Evolutionary conservation across 2,888 invertebrate species (phyloP), one percentile per base, ranked within the genome.

Genomic region (Chloroclystis v-ata): DNA sequence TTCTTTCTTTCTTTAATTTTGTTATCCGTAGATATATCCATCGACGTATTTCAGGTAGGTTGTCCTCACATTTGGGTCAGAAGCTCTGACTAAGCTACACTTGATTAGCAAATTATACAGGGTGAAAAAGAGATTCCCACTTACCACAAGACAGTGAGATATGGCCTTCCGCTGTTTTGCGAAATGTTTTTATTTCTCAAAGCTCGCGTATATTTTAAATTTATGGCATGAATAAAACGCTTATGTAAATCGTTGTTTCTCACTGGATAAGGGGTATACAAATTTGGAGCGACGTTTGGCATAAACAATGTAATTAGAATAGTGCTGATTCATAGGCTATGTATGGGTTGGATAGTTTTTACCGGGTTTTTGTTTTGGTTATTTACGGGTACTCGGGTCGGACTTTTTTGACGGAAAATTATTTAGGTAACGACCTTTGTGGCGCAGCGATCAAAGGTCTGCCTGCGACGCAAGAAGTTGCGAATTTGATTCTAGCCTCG

Each of bases 141-240:
- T 33, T 35, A 29, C 26, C 29, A 14, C 16, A 25, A 38, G 47
- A 43, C 47, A 43, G 32, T 42, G 49, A 49, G 38, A 35, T 49
- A 46, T 35, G 45, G 25, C 25, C 32, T 33, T 49, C 38, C 29
- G 48, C 12, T n/a, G 47, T 37, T 37, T 33, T 26, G 39, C 39
- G 29, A 43, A 48, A 37, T 38, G 28, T 45, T 49, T 20, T 49
- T 46, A 46, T 49, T 38, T 49, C 45, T 12, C 45, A 1, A 37
- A 11, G 37, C 24, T 24, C 45, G 28, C 16, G 29, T 28, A 14
- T 32, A 35, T 37, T 37, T 41, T 28, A 43, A 49, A 46, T 49
- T 49, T 49, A 49, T 49, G 42, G 45, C 49, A 45, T 49, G 32
- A 43, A 46, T 46, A 49, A 49, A 49, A 35, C 38, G 44, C 42